Conservation (phyloP, 1,140 invertebrate genomes). For the Plodia interpunctella region DNA sequence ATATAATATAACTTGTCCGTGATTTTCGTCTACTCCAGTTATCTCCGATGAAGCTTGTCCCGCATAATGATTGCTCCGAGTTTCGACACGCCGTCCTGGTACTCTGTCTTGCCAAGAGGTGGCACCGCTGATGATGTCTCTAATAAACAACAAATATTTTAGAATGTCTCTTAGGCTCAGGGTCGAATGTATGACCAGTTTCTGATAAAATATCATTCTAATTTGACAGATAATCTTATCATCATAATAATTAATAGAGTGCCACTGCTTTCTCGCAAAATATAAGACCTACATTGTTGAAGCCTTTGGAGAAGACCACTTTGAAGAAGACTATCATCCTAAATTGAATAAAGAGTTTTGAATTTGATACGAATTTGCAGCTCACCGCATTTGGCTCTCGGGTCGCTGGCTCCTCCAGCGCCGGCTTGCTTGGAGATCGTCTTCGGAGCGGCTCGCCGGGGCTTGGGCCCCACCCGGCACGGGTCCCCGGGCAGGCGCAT, state of each 20-base stretch:
- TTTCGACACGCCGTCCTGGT: conserved; percentile 78
- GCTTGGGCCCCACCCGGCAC: conserved; percentile 71
- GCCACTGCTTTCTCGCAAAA: too few species aligned
- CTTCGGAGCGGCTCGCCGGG: conserved; percentile 37
- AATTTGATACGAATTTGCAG: too few species aligned
- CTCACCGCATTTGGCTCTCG: conserved; percentile 57
- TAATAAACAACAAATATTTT: conserved; percentile 16
- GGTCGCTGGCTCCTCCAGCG: conserved; percentile 32
- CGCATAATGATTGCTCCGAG: conserved; percentile 78
- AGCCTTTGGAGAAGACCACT: too few species aligned
- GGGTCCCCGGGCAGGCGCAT: conserved; percentile 72
- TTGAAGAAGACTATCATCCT: too few species aligned
- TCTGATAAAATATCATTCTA: too few species aligned
- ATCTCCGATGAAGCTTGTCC: conserved; percentile 73
- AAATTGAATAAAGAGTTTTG: too few species aligned
- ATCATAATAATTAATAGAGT: too few species aligned
- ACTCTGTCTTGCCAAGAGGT: conserved; percentile 75
- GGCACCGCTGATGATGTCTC: conserved; percentile 58
- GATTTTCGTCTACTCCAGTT: neutral
- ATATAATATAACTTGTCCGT: conserved; percentile 1
- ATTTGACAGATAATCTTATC: too few species aligned
- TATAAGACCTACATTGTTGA: too few species aligned
- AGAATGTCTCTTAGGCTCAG: too few species aligned
- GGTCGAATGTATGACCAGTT: too few species aligned
- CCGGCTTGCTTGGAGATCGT: conserved; percentile 55